Conservation (phyloP, 2,113 vertebrate genomes). For the Cyprinus carpio region DNA sequence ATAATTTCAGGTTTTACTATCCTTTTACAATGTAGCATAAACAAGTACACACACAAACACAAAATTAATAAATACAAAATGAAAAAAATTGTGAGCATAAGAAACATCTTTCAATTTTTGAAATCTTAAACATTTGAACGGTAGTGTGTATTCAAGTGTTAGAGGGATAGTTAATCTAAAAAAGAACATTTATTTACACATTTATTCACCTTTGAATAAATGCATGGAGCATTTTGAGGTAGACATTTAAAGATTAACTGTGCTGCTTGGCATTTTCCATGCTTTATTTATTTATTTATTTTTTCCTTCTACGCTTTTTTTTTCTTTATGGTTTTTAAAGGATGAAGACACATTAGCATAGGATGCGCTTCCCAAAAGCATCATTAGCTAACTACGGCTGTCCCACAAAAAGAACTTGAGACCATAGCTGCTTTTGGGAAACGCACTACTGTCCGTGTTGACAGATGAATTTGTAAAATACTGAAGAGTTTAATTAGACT, state of each 20-base stretch:
- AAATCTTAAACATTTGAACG: background rate
- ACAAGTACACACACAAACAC: no score
- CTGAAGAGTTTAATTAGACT: background rate
- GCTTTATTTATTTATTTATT: background rate
- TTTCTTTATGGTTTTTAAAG: background rate
- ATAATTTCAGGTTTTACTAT: no score
- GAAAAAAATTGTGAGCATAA: no score
- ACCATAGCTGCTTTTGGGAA: background rate
- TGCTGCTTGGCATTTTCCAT: background rate
- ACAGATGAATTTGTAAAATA: background rate
- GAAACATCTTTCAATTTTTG: background rate
- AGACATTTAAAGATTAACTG: background rate
- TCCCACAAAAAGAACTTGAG: background rate
- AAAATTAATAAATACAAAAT: no score
- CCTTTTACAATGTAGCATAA: no score
- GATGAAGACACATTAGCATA: background rate
- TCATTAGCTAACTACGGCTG: background rate
- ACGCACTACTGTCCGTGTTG: background rate
- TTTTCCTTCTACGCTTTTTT: background rate
- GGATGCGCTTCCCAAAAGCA: background rate
- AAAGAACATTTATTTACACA: background rate
- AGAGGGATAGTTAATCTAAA: background rate
- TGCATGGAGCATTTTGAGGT: background rate
- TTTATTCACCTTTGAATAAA: background rate
- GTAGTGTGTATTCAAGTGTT: background rate